phyloP scores from a whole-genome alignment of 2,888 invertebrate genomes.

The Sphinx pinastri region DNA sequence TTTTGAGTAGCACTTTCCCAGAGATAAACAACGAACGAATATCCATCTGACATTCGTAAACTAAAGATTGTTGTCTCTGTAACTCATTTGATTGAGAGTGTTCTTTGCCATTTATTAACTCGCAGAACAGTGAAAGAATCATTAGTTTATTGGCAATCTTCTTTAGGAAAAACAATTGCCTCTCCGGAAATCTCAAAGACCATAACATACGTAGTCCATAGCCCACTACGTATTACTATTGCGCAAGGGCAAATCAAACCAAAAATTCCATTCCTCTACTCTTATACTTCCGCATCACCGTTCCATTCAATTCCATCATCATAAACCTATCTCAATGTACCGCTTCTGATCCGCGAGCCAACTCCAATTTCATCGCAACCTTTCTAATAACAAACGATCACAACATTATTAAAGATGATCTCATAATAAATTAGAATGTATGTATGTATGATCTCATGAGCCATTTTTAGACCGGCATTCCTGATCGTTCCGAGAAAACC shows the following conservation, averaged over 20 bases:
- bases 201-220: no score
- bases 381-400: conserved; percentile 20
- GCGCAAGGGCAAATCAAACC: no score
- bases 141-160: no score
- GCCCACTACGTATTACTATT: no score
- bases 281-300: background rate
- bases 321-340: background rate
- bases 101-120: no score
- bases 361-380: conserved; percentile 15
- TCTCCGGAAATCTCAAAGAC: no score
- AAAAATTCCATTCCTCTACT: background rate
- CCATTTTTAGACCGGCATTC: conserved; percentile 51
- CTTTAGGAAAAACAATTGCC: no score
- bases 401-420: conserved; percentile 39
- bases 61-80: no score
- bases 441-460: conserved; percentile 36
- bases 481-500: conserved; percentile 55
- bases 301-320: background rate
- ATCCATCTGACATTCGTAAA: no score
- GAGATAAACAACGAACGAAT: background rate
- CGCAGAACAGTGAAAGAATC: no score
- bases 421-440: conserved; percentile 35
- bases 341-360: background rate
- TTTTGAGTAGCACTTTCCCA: background rate
- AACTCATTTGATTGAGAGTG: no score